These are phyloP conservation scores for Apodemia zela DNA, from an alignment of 2,888 invertebrate species.

Conservation along the genomic window DNA sequence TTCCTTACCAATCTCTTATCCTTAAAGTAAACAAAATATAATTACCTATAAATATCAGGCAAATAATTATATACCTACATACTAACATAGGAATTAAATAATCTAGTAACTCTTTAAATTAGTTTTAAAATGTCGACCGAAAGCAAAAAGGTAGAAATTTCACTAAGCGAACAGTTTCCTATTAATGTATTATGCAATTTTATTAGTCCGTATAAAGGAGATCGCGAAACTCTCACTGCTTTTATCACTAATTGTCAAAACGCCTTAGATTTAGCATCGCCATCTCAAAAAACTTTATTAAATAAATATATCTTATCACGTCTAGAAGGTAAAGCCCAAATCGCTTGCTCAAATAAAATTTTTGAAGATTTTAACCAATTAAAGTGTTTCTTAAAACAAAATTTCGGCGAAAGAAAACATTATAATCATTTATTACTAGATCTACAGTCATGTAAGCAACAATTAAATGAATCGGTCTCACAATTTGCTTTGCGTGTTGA, in stretches of 20 bases:
- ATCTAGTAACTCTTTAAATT: not conserved
- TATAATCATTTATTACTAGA: slow-evolving; percentile 25
- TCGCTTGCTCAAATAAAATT: slow-evolving; percentile 21
- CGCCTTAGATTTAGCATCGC: slow-evolving; percentile 18
- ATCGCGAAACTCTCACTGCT: slow-evolving; percentile 15
- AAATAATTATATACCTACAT: slow-evolving; percentile 1
- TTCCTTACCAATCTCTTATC: slow-evolving; percentile 2
- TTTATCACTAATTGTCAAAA: slow-evolving; percentile 23
- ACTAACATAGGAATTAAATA: not conserved
- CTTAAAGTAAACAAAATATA: not conserved
- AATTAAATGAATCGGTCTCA: slow-evolving; percentile 11
- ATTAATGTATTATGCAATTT: slow-evolving; percentile 13
- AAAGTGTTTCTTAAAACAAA: slow-evolving; percentile 21
- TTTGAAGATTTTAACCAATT: slow-evolving; percentile 20
- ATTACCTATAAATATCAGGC: not conserved
- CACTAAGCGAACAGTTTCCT: slow-evolving; percentile 13
- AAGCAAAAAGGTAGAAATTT: slow-evolving; percentile 3
- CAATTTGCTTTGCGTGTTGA: slow-evolving; percentile 19
- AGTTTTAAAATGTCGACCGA: slow-evolving; percentile 3
- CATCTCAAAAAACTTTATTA: slow-evolving; percentile 20
- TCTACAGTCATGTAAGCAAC: slow-evolving; percentile 24
- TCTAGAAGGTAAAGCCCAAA: slow-evolving; percentile 24
- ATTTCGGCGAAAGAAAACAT: slow-evolving; percentile 24
- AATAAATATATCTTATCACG: slow-evolving; percentile 22
- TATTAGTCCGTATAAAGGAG: slow-evolving; percentile 7